Percentiles rank a stretch among this genome's conserved stretches.
Conservation (phyloP, 2,113 vertebrate species). For the Euleptes europaea region DNA sequence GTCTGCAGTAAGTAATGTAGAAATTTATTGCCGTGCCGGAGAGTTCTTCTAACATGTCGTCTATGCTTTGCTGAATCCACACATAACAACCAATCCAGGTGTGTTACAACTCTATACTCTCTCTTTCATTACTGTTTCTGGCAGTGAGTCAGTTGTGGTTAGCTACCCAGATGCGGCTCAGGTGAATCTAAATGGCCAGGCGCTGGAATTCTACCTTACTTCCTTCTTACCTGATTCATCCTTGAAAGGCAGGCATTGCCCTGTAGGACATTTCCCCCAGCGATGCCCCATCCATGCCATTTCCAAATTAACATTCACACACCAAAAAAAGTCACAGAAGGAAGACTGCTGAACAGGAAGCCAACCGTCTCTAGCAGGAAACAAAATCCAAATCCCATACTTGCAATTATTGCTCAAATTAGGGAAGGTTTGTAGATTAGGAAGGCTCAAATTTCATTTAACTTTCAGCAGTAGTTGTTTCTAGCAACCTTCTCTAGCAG, state of each 20-base stretch:
- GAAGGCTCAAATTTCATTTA: too few species aligned
- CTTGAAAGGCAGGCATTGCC: background rate
- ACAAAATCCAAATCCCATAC: too few species aligned
- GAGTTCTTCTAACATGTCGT: background rate
- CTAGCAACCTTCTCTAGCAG: too few species aligned
- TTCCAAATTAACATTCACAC: background rate
- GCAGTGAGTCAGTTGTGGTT: background rate
- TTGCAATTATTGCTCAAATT: background rate
- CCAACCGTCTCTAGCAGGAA: background rate
- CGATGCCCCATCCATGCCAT: too few species aligned
- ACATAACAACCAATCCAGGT: background rate
- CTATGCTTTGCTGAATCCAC: slow-evolving; percentile 4
- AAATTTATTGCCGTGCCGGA: background rate
- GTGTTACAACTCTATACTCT: background rate
- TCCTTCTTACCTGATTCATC: background rate
- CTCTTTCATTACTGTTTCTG: background rate
- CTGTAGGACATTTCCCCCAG: background rate
- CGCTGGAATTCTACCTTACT: background rate
- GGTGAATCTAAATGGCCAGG: background rate
- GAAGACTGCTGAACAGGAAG: background rate
- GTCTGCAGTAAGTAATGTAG: background rate
- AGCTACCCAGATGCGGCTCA: background rate
- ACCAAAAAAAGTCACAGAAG: background rate
- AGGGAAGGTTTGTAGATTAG: too few species aligned
- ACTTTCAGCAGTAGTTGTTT: too few species aligned